A percentile compares a stretch with the other conserved stretches of the same genome.
Conservation (phyloP, 2,113 vertebrate genomes). For the Rafetus swinhoei region DNA sequence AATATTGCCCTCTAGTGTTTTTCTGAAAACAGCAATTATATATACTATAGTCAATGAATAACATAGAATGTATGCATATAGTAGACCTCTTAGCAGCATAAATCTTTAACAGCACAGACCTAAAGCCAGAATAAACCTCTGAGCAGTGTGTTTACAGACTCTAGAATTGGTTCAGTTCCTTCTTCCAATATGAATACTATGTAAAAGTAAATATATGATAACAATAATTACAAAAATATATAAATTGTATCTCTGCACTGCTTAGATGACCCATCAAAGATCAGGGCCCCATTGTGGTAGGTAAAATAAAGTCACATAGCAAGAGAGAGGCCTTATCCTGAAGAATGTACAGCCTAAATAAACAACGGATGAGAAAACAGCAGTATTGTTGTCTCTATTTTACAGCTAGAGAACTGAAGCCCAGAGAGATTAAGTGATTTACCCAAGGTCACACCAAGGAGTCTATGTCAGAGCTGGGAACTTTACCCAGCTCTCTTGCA, state of each 20-base stretch:
- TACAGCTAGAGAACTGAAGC: neutral
- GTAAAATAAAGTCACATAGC: neutral
- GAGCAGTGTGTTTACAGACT: neutral
- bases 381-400: neutral
- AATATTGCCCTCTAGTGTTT: conserved; percentile 65
- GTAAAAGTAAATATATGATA: neutral
- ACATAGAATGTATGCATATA: too few species aligned
- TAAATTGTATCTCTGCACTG: neutral
- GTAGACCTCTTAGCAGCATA: neutral
- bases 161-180: neutral
- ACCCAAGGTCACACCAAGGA: neutral
- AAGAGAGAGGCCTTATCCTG: neutral
- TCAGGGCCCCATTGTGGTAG: neutral
- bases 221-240: neutral
- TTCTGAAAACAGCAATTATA: neutral
- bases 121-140: neutral
- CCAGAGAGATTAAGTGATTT: neutral
- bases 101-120: neutral
- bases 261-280: neutral
- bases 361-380: neutral
- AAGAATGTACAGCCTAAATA: neutral
- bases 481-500: neutral
- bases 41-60: neutral
- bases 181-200: neutral
- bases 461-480: neutral